These are phyloP conservation scores for Temnothorax rugatulus DNA, from an alignment of 2,888 invertebrate genomes.

Conservation along the genomic window DNA sequence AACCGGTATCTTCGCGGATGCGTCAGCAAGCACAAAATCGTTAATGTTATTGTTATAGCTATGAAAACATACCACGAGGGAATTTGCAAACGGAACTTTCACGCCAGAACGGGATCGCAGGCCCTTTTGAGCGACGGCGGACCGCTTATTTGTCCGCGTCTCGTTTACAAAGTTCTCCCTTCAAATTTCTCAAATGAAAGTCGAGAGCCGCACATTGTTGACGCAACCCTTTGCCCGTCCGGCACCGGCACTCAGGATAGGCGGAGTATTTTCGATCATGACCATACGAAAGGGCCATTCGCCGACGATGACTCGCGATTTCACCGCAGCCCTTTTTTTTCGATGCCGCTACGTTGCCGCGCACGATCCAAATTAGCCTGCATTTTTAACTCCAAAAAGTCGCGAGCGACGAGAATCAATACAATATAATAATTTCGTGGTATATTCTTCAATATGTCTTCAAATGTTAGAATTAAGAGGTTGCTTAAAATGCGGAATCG, in stretches of 20 bases:
- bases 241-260: slow-evolving; percentile 42
- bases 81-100: slow-evolving; percentile 35
- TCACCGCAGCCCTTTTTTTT: slow-evolving; percentile 38
- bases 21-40: slow-evolving; percentile 20
- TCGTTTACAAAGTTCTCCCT: slow-evolving; percentile 56
- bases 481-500: not conserved
- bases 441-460: too few species aligned
- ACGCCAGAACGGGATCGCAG: slow-evolving; percentile 1
- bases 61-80: slow-evolving; percentile 13
- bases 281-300: slow-evolving; percentile 45
- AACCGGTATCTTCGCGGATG: not conserved
- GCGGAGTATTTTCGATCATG: slow-evolving; percentile 60
- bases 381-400: slow-evolving; percentile 33
- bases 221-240: slow-evolving; percentile 58
- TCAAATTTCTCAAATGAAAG: slow-evolving; percentile 47
- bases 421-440: slow-evolving; percentile 11
- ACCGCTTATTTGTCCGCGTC: slow-evolving; percentile 45
- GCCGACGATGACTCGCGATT: slow-evolving; percentile 60
- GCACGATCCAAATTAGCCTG: slow-evolving; percentile 45
- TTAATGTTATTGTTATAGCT: slow-evolving; percentile 33
- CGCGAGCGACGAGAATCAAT: slow-evolving; percentile 13
- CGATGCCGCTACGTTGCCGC: slow-evolving; percentile 25
- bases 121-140: not conserved
- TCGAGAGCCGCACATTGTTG: slow-evolving; percentile 57
- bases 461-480: not conserved